Evolutionary conservation across 2,797 vertebrate species (phyloP), one percentile per base, ranked within the genome.

Genomic region (Neosilurus mollespiculum): DNA sequence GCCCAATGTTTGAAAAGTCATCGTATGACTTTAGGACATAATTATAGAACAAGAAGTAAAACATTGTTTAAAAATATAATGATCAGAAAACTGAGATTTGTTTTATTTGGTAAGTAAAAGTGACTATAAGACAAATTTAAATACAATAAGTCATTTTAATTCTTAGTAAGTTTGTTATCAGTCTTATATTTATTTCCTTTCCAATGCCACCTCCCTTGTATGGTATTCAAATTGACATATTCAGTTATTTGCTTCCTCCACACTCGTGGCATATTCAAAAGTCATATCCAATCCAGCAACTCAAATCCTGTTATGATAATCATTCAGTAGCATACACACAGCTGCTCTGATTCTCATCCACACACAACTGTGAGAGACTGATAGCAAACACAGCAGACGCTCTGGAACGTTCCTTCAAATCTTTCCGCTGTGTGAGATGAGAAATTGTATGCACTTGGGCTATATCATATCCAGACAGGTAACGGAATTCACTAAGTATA

Each of bases 391-490:
- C 75, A 70, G 80, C 82, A 76, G 67, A 85, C 51, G 80, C 80
- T 85, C 72, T 81, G 54, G 49, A 87, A 78, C 49, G 12, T 87
- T 85, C 84, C 59, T 80, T 14, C 61, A 79, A 53, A 67, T 85
- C 76, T 34, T 82, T 49, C 51, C 58, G 43, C 73, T 64, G 30
- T 8, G n/a, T 16, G 71, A 65, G 59, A 51, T 54, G 58, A 53
- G 56, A 20, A 64, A 54, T 72, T 18, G 73, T 61, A 14, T 24
- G 53, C 51, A 24, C 30, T 2, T 12, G 59, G 43, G 37, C 51
- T 64, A 49, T 61, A 62, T 24, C 49, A 75, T n/a, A 43, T 9
- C 5, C 30, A 3, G 18, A 58, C 9, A 49, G 9, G 11, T 56
- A 69, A 18, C 26, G 10, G 64, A 56, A 26, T 54, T 56, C 53